phyloP scores from a whole-genome alignment of 2,113 vertebrate species.

The Speoplatyrhinus poulsoni region DNA sequence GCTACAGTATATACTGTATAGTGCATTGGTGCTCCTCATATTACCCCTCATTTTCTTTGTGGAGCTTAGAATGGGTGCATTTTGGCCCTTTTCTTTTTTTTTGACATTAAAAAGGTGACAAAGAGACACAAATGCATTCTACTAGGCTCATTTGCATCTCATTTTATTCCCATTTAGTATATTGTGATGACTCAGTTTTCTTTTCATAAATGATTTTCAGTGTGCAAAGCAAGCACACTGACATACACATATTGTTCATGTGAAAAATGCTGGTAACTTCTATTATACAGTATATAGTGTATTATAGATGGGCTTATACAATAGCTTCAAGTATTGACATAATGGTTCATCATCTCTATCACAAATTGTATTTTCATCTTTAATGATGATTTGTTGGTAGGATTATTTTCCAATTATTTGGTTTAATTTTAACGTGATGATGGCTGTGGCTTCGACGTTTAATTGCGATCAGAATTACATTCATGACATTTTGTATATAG shows the following conservation, averaged over 20 bases:
- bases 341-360: background rate
- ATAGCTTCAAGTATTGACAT: background rate
- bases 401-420: too few relatives aligned
- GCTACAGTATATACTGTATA: background rate
- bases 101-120: conserved; percentile 63
- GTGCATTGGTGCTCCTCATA: conserved; percentile 4
- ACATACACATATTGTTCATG: conserved; percentile 8
- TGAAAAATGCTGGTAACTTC: background rate
- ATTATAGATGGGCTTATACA: background rate
- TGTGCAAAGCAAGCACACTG: conserved; percentile 41
- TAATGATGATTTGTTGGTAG: background rate
- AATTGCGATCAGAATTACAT: background rate
- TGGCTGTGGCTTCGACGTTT: too few relatives aligned
- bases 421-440: too few relatives aligned
- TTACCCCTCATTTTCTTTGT: conserved; percentile 26
- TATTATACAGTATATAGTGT: background rate
- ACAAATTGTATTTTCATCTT: background rate
- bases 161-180: conserved; percentile 63
- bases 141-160: conserved; percentile 70
- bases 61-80: conserved; percentile 41
- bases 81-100: conserved; percentile 55
- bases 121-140: conserved; percentile 64
- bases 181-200: conserved; percentile 64
- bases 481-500: background rate
- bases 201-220: conserved; percentile 66